A percentile compares a stretch with the other conserved stretches of the same genome.
Evolutionary conservation across 2,113 vertebrate species (phyloP).

Genomic region (Parus major): DNA sequence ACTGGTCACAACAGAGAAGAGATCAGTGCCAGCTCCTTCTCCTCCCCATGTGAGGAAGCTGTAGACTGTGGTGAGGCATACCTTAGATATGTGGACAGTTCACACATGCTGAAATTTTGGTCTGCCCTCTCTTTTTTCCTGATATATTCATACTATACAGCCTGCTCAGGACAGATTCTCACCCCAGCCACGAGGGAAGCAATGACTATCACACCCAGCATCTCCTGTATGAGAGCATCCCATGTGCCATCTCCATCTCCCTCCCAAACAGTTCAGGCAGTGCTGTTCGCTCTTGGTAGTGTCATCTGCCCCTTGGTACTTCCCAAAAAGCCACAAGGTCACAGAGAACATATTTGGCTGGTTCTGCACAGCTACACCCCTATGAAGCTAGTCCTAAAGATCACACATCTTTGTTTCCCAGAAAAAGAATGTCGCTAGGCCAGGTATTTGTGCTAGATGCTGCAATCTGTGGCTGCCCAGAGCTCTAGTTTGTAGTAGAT

Average conservation of each 20-base stretch:
- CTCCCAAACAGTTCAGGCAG: not conserved
- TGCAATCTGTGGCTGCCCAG: not conserved
- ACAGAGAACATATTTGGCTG: not conserved
- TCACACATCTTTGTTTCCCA: not conserved
- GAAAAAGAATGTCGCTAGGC: not conserved
- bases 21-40: not conserved
- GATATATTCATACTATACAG: not conserved
- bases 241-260: not conserved
- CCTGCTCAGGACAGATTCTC: not conserved
- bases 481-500: not conserved
- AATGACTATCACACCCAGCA: not conserved
- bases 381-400: not conserved
- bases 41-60: not conserved
- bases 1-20: not conserved
- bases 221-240: not conserved
- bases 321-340: not conserved
- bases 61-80: not conserved
- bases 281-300: rapidly evolving
- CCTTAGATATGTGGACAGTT: not conserved
- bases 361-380: not conserved
- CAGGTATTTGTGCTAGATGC: not conserved
- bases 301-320: not conserved
- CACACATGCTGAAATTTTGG: not conserved
- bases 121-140: not conserved
- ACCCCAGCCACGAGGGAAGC: not conserved